A percentile compares a stretch with the other conserved stretches of the same genome.
These are phyloP conservation scores for Cheiracanthium punctorium DNA, from an alignment of 2,888 invertebrate genomes.

Conservation along the genomic window DNA sequence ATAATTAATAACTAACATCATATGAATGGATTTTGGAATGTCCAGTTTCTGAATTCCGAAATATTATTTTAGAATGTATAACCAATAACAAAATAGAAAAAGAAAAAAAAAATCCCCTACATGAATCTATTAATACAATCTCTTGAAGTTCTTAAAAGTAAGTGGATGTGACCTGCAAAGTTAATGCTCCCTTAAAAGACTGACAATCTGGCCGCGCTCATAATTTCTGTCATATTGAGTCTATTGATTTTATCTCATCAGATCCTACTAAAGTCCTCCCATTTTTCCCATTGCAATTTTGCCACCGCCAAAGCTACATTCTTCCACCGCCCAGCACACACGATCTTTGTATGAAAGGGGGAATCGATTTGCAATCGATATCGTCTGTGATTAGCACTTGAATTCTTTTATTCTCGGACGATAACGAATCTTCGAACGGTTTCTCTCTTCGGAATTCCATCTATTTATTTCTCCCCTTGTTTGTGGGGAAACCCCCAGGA, in stretches of 20 bases:
- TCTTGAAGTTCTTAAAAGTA: too few relatives aligned
- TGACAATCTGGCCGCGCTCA: neutral
- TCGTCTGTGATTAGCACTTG: constrained; percentile 15
- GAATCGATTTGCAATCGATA: constrained; percentile 20
- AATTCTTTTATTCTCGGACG: constrained; percentile 11
- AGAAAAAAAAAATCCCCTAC: too few relatives aligned
- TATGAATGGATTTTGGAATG: too few relatives aligned
- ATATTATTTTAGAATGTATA: too few relatives aligned
- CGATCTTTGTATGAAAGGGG: constrained; percentile 4
- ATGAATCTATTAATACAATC: too few relatives aligned
- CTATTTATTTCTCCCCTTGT: constrained; percentile 22
- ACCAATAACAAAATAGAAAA: too few relatives aligned
- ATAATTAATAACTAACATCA: too few relatives aligned
- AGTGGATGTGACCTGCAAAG: neutral
- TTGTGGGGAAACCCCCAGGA: constrained; percentile 5
- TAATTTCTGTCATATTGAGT: neutral
- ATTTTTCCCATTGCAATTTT: neutral
- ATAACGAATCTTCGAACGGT: constrained; percentile 14
- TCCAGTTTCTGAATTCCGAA: too few relatives aligned
- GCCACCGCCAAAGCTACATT: neutral
- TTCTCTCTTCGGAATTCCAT: constrained; percentile 4
- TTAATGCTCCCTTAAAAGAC: neutral
- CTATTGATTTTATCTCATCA: constrained; percentile 5
- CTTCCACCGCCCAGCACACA: neutral
- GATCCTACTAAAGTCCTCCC: neutral